Evolutionary conservation across 2,888 invertebrate genomes (phyloP), one percentile per base, ranked within the genome.

Genomic region (Andrena bucephala): DNA sequence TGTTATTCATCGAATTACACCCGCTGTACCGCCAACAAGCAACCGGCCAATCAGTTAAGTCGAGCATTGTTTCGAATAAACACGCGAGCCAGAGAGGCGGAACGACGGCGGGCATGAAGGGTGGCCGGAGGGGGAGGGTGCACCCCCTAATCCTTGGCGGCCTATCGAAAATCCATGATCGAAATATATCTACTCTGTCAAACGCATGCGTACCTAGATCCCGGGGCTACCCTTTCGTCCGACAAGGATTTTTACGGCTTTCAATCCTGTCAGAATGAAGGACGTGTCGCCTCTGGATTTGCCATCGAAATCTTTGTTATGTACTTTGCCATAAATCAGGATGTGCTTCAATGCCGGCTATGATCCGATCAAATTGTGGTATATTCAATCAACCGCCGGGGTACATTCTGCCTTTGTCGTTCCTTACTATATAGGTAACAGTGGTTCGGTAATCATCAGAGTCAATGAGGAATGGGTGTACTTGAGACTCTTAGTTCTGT

Each of bases 111-210:
- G 71, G 27, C 50, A 8, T 33, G 31, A 13, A 50, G 71, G 20
- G 62, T n/a, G 62, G n/a, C 52, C 85, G 85, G 84, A 85, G 85
- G 85, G 89, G 50, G 66, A 10, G 16, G 57, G 27, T 57, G 88
- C 84, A 85, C 83, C 88, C 89, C 89, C 90, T 90, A 91, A 91
- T 91, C 91, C 90, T 89, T 89, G 87, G 57, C 89, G 87, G 90
- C 90, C 91, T 90, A 92, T 92, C 91, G 91, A 92, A 91, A 92
- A 91, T 90, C 92, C 91, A 92, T 92, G 92, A 91, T 91, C 89
- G 89, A 89, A 91, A 91, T 92, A 92, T 91, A 92, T 92, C 92
- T 92, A 90, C 90, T 92, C 92, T 92, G 92, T 92, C 92, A 92
- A 92, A 92, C 90, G 92, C 92, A 92, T 91, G 89, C 90, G 91